Conservation (phyloP, 2,113 vertebrate species). For the Clarias batrachus region DNA sequence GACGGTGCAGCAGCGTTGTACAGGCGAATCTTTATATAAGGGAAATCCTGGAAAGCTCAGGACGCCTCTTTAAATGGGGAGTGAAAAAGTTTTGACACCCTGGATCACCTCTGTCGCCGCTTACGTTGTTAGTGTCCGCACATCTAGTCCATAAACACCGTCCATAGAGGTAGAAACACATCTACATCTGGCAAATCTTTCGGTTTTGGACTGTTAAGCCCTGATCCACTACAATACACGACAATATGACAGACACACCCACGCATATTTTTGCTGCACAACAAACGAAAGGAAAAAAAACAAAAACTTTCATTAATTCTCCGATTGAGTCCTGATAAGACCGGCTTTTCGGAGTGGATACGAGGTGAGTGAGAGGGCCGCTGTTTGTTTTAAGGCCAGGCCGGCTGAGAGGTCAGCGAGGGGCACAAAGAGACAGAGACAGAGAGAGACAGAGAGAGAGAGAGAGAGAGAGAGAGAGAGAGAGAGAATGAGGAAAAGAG, state of each 20-base stretch:
- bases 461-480: constrained; percentile 78
- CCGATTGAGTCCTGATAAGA: background rate
- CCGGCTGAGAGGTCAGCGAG: constrained; percentile 73
- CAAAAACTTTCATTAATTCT: background rate
- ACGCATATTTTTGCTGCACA: background rate
- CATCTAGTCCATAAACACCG: background rate
- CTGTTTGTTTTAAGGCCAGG: constrained; percentile 43
- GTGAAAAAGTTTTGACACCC: background rate
- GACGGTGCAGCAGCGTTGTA: too few relatives aligned
- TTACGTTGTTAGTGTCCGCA: background rate
- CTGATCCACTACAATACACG: background rate
- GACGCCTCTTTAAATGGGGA: background rate
- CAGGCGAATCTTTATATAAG: background rate
- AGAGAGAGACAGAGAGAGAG: too few relatives aligned
- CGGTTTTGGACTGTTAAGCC: background rate
- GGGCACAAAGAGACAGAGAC: constrained; percentile 65
- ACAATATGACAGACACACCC: background rate
- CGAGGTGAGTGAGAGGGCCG: constrained; percentile 71
- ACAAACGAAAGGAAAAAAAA: background rate
- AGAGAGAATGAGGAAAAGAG: constrained; percentile 76
- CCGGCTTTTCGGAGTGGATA: background rate
- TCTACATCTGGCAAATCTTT: background rate
- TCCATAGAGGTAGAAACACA: background rate
- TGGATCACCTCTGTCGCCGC: background rate
- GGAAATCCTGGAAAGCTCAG: background rate